Evolutionary conservation across 2,113 vertebrate genomes (phyloP).

Genomic region (Rhinichthys klamathensis): DNA sequence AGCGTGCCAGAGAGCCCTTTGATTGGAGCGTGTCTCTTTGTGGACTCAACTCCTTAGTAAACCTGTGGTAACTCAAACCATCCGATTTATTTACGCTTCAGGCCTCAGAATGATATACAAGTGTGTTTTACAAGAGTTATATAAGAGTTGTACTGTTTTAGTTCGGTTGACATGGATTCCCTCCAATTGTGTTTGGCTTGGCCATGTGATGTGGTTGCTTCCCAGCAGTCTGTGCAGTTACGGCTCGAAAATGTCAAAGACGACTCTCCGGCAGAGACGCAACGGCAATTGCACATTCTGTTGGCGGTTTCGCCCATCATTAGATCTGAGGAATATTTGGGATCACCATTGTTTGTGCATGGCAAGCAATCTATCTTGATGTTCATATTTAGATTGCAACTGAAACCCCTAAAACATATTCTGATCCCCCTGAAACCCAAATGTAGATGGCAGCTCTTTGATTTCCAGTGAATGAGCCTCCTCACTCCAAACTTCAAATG

Average conservation of each 20-base stretch:
- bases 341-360: slow-evolving; percentile 36
- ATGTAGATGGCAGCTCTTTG: slow-evolving; percentile 72
- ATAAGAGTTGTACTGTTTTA: slow-evolving; percentile 52
- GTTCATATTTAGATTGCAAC: slow-evolving; percentile 52
- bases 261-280: slow-evolving; percentile 7
- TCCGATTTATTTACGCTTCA: slow-evolving; percentile 58
- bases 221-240: slow-evolving; percentile 4
- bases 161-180: slow-evolving; percentile 43
- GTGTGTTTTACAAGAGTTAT: slow-evolving; percentile 31
- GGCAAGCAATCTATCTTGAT: slow-evolving; percentile 50
- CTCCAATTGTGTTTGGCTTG: slow-evolving; percentile 36
- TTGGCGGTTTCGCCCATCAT: slow-evolving; percentile 5
- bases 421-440: slow-evolving; percentile 70
- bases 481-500: slow-evolving; percentile 77
- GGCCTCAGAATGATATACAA: slow-evolving; percentile 55
- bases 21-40: slow-evolving; percentile 60
- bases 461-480: slow-evolving; percentile 70
- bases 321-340: slow-evolving; percentile 38
- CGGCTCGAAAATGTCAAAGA: neutral
- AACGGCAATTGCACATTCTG: neutral
- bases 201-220: slow-evolving; percentile 25
- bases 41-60: neutral
- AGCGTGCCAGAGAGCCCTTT: slow-evolving; percentile 62
- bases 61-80: slow-evolving; percentile 32
- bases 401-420: slow-evolving; percentile 58